Conservation (phyloP, 2,888 invertebrate genomes). For the Drosophila phalerata region DNA sequence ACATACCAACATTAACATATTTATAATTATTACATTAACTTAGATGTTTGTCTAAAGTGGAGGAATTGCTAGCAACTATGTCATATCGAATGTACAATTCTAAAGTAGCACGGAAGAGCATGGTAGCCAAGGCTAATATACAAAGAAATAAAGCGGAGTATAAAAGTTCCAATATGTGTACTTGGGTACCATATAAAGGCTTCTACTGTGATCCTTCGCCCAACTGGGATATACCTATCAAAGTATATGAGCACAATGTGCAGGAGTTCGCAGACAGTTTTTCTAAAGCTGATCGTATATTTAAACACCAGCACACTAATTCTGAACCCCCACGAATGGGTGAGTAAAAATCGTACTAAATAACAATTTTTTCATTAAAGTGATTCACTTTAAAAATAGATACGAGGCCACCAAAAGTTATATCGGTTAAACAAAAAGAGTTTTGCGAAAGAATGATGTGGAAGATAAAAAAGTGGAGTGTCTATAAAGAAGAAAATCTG, state of each 20-base stretch:
- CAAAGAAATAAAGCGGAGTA: background rate
- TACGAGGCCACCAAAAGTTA: background rate
- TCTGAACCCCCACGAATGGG: background rate
- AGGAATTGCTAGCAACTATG: background rate
- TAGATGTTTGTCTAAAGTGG: slow-evolving; percentile 8
- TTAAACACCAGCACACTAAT: background rate
- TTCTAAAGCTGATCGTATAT: background rate
- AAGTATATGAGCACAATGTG: background rate
- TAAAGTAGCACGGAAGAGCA: background rate
- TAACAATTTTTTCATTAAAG: background rate
- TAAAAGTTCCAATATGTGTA: background rate
- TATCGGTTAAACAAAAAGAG: background rate
- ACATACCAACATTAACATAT: background rate
- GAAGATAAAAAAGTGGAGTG: slow-evolving; percentile 1
- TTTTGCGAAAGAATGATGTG: slow-evolving; percentile 10
- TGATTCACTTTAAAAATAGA: background rate
- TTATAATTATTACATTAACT: background rate
- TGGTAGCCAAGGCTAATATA: background rate
- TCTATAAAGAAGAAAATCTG: background rate
- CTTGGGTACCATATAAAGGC: slow-evolving; percentile 4
- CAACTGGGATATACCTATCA: background rate
- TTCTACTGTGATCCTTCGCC: background rate
- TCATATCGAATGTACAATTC: slow-evolving; percentile 18
- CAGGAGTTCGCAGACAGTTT: background rate
- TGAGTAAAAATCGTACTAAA: background rate